These are phyloP conservation scores for Napeogenes sylphis DNA, from an alignment of 2,888 invertebrate species.

Conservation along the genomic window DNA sequence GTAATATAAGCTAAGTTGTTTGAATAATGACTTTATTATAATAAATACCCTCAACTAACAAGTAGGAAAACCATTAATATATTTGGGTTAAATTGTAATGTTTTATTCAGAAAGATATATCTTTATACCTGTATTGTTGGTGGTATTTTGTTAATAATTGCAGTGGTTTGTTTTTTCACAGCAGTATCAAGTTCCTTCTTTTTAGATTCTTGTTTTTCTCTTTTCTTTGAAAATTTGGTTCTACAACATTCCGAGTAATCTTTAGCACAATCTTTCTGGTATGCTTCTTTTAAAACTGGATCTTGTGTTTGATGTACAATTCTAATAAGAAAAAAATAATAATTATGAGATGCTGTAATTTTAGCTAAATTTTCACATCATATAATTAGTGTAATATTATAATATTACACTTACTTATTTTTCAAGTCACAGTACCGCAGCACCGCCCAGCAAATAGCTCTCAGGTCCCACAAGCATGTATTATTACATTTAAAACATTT, in stretches of 20 bases:
- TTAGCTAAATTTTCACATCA: constrained; percentile 9
- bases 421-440: constrained; percentile 81
- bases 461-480: constrained; percentile 79
- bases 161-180: constrained; percentile 35
- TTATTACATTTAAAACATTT: constrained; percentile 86
- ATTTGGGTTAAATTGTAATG: no score
- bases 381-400: background rate
- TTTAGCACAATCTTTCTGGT: constrained; percentile 52
- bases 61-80: no score
- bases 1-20: no score
- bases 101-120: background rate
- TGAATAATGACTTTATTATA: no score
- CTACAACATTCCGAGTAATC: constrained; percentile 67
- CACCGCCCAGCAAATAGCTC: constrained; percentile 85
- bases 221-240: constrained; percentile 43
- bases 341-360: background rate
- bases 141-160: constrained; percentile 54
- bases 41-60: no score
- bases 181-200: constrained; percentile 42
- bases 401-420: constrained; percentile 61
- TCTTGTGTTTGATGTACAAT: constrained; percentile 63
- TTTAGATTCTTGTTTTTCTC: constrained; percentile 42
- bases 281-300: constrained; percentile 54
- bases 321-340: constrained; percentile 45
- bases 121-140: constrained; percentile 63